Base-by-base conservation (phyloP, 2,797 vertebrate species). In the Tadarida brasiliensis region DNA sequence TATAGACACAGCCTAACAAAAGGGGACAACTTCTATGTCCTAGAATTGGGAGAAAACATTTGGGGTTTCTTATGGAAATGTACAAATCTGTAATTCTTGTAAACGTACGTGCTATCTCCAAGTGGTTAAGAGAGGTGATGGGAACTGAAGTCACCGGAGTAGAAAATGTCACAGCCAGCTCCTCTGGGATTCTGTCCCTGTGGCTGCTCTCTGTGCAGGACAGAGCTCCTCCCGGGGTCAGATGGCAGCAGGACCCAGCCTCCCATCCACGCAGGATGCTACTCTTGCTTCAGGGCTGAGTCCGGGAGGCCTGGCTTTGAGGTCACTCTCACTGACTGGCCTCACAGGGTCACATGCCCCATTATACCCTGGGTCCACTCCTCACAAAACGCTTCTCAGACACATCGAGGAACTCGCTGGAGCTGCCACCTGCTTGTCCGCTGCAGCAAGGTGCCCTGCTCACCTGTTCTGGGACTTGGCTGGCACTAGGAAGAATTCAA, bases 91-190 rank as follows among this genome's bases (percentile, higher is more conserved):
- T n/a, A 5, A 61, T 88, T 96, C 84, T 85, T 57, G 17, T 59
- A 94, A 95, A 44, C 17, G 16, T 30, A 57, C 9, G 22, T 3
- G 28, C 76, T 94, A 97, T 96, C 96, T 96, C 74, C 70, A 92
- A 97, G 88, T 39, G 86, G 70, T 39, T 63, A 80, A 93, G 28
- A 92, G 82, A 96, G 94, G 73, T 49, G 24, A 88, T 2, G 61
- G 63, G 47, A 2, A n/a, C 6, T 49, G 26, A 96, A 92, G 26
- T 56, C 67, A 82, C 26, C 39, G 24, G 90, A 87, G 0, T 0
- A 94, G 77, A 96, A 95, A 56, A 97, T 47, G 61, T 92, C 86
- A 54, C 51, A 67, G 57, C 6, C 28, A 85, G 85, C 49, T 96
- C 94, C 96, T 95, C 90, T 56, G 91, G 39, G 85, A 44, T 7